Evolutionary conservation across 1,140 invertebrate genomes (phyloP), one percentile per base, ranked within the genome.

Genomic region (Drosophila trapezifrons): DNA sequence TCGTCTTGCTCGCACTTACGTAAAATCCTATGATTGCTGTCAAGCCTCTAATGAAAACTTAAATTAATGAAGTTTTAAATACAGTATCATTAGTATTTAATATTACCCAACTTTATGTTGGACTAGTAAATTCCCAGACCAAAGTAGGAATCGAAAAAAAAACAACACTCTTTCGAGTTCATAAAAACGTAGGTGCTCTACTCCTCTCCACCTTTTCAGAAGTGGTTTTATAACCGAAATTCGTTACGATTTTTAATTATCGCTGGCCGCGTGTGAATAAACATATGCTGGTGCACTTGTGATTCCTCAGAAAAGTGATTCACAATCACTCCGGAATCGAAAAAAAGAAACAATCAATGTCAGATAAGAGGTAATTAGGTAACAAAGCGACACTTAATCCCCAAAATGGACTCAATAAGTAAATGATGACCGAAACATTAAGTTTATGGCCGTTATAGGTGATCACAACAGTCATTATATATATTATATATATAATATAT

Each of bases 181-280:
- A 35, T 37, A 52, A 52, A 52, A 35, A 2, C 29, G 12, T 13
- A 17, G 13, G 7, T 51, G 2, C 17, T 17, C 29, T 2, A 12
- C 47, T 29, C 4, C 15, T 37, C n/a, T 9, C 8, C 8, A n/a
- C 37, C 20, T 37, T n/a, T 27, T 38, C 20, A 18, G 12, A 54
- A 8, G n/a, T 22, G 17, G 55, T 43, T 54, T 64, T 55, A 38
- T 67, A 62, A 63, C 40, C 57, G 17, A 47, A 51, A 47, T 74
- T 64, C 38, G 55, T 62, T 71, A 83, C 56, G 56, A 45, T 65
- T 64, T 67, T 56, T 60, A 70, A 66, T 71, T 57, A 66, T 58
- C 55, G 52, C 46, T 13, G 15, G 27, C 40, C 18, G 52, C 18
- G 22, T 40, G 35, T 42, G 20, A 54, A 52, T 52, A 49, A 58